Conservation (phyloP, 2,113 vertebrate species). For the Macquaria ambigua region DNA sequence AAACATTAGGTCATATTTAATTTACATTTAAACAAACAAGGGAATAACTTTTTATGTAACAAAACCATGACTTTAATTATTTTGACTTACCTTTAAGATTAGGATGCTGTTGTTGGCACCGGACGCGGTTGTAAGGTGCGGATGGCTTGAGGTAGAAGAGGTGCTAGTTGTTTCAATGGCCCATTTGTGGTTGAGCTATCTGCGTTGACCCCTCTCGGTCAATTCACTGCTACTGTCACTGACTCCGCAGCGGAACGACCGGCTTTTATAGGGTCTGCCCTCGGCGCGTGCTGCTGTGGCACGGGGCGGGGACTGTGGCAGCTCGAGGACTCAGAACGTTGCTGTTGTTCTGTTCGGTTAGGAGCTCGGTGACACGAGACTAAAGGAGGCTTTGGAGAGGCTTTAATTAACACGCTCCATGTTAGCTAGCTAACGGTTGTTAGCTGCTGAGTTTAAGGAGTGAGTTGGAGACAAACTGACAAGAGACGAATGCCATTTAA, state of each 20-base stretch:
- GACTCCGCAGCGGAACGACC: rapidly evolving
- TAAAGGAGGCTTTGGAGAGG: background rate
- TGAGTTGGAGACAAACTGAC: no score
- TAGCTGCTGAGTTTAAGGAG: no score
- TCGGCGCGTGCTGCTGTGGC: background rate
- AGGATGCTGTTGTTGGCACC: no score
- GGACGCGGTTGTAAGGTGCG: constrained; percentile 51
- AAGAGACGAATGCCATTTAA: no score
- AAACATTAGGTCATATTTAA: background rate
- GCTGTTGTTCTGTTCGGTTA: background rate
- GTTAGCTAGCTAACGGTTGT: no score
- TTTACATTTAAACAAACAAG: background rate
- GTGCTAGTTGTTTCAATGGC: constrained; percentile 74
- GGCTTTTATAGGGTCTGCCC: constrained; percentile 45
- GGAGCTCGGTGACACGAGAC: constrained; percentile 19
- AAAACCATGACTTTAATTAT: background rate
- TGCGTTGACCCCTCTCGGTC: constrained; percentile 19
- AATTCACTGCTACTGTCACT: background rate
- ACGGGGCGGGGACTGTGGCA: constrained; percentile 32
- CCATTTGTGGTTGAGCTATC: constrained; percentile 77
- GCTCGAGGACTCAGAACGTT: constrained; percentile 31
- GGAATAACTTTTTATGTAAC: background rate
- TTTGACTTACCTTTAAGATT: constrained; percentile 58
- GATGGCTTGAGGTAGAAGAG: constrained; percentile 53
- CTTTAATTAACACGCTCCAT: background rate